These are phyloP conservation scores for Sipha flava DNA, from an alignment of 1,140 invertebrate genomes.

Conservation along the genomic window DNA sequence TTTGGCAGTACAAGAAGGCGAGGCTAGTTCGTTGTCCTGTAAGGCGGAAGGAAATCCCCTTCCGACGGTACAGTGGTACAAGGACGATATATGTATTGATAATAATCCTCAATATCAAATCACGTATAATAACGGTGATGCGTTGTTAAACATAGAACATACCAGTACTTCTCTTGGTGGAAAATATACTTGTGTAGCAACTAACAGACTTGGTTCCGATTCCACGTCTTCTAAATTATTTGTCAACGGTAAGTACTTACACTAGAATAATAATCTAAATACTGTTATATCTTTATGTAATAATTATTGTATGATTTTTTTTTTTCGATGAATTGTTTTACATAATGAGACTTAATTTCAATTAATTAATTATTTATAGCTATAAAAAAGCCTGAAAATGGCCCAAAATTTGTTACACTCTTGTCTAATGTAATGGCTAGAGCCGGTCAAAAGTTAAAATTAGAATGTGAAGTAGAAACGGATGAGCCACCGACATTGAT, in stretches of 20 bases:
- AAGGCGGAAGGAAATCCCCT: slow-evolving; percentile 63
- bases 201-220: slow-evolving; percentile 57
- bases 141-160: slow-evolving; percentile 54
- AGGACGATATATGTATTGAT: slow-evolving; percentile 63
- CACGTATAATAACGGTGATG: slow-evolving; percentile 57
- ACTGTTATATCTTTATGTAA: too few species aligned
- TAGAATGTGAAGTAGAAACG: slow-evolving; percentile 58
- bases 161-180: slow-evolving; percentile 52
- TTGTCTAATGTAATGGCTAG: slow-evolving; percentile 55
- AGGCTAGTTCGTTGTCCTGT: slow-evolving; percentile 58
- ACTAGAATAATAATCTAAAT: too few species aligned
- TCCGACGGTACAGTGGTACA: slow-evolving; percentile 71
- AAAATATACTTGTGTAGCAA: slow-evolving; percentile 59
- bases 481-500: slow-evolving; percentile 48
- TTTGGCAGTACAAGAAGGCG: slow-evolving; percentile 56
- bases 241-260: slow-evolving; percentile 50
- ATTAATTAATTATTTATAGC: not conserved
- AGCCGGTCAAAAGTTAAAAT: slow-evolving; percentile 56
- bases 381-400: slow-evolving; percentile 42
- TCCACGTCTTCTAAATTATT: slow-evolving; percentile 50
- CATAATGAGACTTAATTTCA: too few species aligned
- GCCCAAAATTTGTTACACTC: slow-evolving; percentile 49
- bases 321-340: not conserved
- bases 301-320: too few species aligned
- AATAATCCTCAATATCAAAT: slow-evolving; percentile 61